Evolutionary conservation across 2,113 vertebrate species (phyloP).

Genomic region (Ictalurus furcatus): DNA sequence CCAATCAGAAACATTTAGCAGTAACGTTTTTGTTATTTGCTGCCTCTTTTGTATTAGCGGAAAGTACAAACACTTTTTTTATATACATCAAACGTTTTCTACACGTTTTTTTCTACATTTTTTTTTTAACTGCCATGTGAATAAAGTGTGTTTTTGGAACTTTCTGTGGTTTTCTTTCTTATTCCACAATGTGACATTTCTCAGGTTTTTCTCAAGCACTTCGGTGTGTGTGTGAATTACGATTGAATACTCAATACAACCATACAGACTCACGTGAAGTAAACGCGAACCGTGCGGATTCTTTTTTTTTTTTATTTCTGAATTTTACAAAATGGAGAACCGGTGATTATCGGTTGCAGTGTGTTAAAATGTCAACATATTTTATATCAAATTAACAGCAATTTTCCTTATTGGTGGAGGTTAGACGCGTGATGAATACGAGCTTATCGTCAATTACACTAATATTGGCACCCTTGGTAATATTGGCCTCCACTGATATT

Average conservation of each 20-base stretch:
- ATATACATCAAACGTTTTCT: conserved; percentile 76
- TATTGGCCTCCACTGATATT: too few relatives aligned
- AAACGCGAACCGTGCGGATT: neutral
- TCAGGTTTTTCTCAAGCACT: neutral
- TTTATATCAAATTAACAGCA: neutral
- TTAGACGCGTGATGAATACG: neutral
- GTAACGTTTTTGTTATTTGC: conserved; percentile 76
- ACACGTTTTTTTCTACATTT: conserved; percentile 67
- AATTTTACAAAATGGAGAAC: neutral
- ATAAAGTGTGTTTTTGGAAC: conserved; percentile 87
- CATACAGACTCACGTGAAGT: neutral
- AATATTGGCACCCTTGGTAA: too few relatives aligned
- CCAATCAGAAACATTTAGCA: conserved; percentile 77
- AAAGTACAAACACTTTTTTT: conserved; percentile 75
- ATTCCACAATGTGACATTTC: neutral
- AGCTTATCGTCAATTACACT: neutral
- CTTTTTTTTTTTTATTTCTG: neutral
- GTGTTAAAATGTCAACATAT: neutral
- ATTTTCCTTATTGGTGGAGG: neutral
- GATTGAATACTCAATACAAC: neutral
- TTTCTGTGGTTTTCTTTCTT: conserved; percentile 48
- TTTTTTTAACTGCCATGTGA: conserved; percentile 91
- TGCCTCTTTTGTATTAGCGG: conserved; percentile 78
- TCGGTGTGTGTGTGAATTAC: neutral
- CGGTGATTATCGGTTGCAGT: neutral